Percentiles rank a stretch among this genome's conserved stretches.
phyloP scores from a whole-genome alignment of 1,140 invertebrate species.

The Medauroidea extradentata region DNA sequence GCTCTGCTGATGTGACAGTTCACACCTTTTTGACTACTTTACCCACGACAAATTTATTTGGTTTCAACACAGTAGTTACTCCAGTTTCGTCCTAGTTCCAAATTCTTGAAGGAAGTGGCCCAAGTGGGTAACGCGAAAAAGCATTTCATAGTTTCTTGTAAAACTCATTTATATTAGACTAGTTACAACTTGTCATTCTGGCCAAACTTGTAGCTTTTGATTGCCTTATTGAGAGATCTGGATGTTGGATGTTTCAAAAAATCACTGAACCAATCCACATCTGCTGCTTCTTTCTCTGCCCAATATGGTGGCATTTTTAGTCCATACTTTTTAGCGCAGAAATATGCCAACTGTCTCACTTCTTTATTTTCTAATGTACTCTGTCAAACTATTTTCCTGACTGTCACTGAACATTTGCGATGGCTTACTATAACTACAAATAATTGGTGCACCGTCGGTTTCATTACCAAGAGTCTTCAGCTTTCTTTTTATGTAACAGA shows the following conservation, averaged over 20 bases:
- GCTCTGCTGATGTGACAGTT: slow-evolving; percentile 41
- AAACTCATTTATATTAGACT: slow-evolving; percentile 37
- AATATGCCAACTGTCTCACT: too few species aligned
- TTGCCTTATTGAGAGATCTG: slow-evolving; percentile 39
- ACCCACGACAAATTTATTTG: slow-evolving; percentile 40
- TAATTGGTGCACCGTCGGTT: too few species aligned
- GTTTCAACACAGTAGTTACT: slow-evolving; percentile 40
- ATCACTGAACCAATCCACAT: slow-evolving; percentile 42
- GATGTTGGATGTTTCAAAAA: slow-evolving; percentile 46
- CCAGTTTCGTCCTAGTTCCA: slow-evolving; percentile 41
- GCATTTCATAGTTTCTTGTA: slow-evolving; percentile 35
- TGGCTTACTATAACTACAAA: too few species aligned
- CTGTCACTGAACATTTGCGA: too few species aligned
- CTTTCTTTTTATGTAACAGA: too few species aligned
- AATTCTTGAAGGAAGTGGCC: slow-evolving; percentile 29
- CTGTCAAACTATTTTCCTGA: too few species aligned
- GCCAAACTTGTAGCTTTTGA: slow-evolving; percentile 44
- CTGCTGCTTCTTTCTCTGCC: slow-evolving; percentile 35
- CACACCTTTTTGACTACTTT: slow-evolving; percentile 43
- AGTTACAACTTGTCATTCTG: slow-evolving; percentile 47
- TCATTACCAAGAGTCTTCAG: too few species aligned
- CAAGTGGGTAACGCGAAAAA: slow-evolving; percentile 30
- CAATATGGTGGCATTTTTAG: slow-evolving; percentile 29
- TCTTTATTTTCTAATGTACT: too few species aligned
- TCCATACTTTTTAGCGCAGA: too few species aligned